These are phyloP conservation scores for Sterna hirundo DNA, from an alignment of 2,113 vertebrate genomes.

Conservation along the genomic window DNA sequence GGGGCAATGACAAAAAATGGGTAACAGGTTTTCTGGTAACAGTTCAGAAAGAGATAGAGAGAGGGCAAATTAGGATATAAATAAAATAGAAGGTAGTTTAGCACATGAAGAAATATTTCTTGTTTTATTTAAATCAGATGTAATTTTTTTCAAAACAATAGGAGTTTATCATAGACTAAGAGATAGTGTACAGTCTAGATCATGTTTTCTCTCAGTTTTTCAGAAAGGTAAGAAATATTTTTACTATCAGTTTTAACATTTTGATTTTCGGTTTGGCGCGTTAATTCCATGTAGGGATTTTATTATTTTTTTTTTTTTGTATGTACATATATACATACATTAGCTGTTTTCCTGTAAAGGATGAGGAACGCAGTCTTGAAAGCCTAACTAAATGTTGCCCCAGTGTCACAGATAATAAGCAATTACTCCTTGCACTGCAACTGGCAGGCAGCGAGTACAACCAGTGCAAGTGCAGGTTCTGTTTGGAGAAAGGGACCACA, in stretches of 20 bases:
- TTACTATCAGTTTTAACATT: not conserved
- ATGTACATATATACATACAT: fast-evolving
- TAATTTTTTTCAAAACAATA: not conserved
- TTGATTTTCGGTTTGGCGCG: not conserved
- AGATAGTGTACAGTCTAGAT: not conserved
- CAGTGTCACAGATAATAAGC: not conserved
- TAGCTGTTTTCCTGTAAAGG: not conserved
- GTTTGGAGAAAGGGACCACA: not conserved
- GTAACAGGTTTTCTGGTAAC: not conserved
- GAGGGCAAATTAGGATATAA: not conserved
- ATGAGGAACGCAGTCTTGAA: not conserved
- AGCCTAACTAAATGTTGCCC: not conserved
- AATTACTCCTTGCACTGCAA: not conserved
- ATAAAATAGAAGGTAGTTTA: not conserved
- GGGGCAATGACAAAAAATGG: not conserved
- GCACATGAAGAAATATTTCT: not conserved
- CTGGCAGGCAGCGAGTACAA: not conserved
- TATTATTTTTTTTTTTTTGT: no score
- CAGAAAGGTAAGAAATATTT: not conserved
- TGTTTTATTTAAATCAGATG: not conserved
- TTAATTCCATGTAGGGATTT: not conserved
- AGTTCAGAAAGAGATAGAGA: not conserved
- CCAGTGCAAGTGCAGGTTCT: not conserved
- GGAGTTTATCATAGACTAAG: not conserved
- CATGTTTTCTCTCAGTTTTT: not conserved